Conservation (phyloP, 2,797 vertebrate species). For the Platyrinchus mystaceus region DNA sequence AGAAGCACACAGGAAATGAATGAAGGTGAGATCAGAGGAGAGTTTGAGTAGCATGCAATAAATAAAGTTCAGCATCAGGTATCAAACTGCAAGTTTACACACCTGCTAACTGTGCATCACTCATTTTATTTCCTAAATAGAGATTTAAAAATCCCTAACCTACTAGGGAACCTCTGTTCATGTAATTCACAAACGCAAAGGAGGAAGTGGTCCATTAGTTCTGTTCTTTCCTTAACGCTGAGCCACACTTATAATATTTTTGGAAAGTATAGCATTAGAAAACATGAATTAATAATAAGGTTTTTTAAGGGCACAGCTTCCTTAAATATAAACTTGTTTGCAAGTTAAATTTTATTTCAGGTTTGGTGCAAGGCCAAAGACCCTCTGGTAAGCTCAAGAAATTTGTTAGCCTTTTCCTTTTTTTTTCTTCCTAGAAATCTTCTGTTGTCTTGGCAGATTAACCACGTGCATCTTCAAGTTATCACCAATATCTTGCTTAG, state of each 20-base stretch:
- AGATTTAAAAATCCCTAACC: not conserved
- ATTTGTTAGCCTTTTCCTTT: not conserved
- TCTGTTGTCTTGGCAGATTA: not conserved
- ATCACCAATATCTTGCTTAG: not conserved
- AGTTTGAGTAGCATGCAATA: not conserved
- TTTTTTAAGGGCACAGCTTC: constrained; percentile 30
- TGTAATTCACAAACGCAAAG: not conserved
- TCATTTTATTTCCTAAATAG: not conserved
- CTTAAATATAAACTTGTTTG: constrained; percentile 46
- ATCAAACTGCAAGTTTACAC: not conserved
- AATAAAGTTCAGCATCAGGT: not conserved
- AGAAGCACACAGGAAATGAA: not conserved
- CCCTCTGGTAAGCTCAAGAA: not conserved
- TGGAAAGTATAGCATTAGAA: not conserved
- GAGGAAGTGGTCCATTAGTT: not conserved
- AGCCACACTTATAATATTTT: not conserved
- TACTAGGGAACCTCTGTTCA: not conserved
- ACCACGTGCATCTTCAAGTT: not conserved
- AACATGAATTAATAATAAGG: not conserved
- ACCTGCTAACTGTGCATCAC: not conserved
- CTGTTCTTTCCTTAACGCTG: not conserved
- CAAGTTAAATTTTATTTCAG: constrained; percentile 25
- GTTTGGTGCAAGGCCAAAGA: not conserved
- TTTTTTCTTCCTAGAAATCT: not conserved
- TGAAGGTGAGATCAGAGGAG: not conserved